A percentile compares a stretch with the other conserved stretches of the same genome.
These are phyloP conservation scores for Centropus unirufus DNA, from an alignment of 2,113 vertebrate genomes.

Conservation along the genomic window DNA sequence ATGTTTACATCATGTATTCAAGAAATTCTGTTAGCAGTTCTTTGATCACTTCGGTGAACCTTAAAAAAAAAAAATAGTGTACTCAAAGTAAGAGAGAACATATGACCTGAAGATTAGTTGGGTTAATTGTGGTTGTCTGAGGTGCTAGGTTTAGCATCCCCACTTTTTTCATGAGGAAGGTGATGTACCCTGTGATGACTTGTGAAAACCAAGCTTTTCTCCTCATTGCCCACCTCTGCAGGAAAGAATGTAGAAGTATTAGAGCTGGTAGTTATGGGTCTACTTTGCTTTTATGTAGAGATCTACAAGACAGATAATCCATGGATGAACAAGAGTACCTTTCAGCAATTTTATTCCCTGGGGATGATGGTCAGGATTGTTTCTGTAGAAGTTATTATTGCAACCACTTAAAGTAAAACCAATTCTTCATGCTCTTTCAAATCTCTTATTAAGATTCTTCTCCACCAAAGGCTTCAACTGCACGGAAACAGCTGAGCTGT, in stretches of 20 bases:
- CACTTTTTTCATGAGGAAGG: neutral
- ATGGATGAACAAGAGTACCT: neutral
- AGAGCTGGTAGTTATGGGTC: neutral
- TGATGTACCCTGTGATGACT: neutral
- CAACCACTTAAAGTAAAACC: neutral
- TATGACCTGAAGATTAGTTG: neutral
- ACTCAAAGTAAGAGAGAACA: neutral
- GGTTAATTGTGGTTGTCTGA: neutral
- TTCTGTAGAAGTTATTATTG: neutral
- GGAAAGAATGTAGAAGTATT: neutral
- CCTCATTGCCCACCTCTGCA: neutral
- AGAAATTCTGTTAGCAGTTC: neutral
- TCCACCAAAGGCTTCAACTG: neutral
- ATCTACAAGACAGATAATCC: neutral
- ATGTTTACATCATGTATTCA: neutral
- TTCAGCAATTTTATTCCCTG: neutral
- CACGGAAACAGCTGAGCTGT: slow-evolving; percentile 7
- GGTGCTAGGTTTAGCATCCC: neutral
- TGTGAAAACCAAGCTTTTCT: neutral
- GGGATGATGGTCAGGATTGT: neutral
- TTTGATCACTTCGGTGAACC: neutral
- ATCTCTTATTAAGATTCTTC: neutral
- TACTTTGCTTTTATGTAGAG: neutral
- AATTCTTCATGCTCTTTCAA: neutral
- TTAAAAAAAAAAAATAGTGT: neutral